phyloP scores from a whole-genome alignment of 2,113 vertebrate species.

The Callocephalon fimbriatum region DNA sequence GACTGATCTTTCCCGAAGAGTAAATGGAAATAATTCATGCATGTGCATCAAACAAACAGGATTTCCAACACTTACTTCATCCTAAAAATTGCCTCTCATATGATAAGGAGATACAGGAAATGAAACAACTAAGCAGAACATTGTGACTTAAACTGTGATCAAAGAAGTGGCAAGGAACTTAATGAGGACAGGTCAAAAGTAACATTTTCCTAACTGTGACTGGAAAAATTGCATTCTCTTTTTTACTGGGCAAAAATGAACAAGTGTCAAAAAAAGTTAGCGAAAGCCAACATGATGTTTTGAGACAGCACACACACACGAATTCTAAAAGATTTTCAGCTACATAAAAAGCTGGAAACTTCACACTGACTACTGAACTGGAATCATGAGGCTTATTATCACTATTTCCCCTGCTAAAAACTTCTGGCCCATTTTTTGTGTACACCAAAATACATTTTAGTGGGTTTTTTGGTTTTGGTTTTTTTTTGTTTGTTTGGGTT shows the following conservation, averaged over 20 bases:
- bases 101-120: not conserved
- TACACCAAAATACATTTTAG: not conserved
- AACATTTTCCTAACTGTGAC: not conserved
- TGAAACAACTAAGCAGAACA: not conserved
- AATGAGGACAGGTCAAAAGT: not conserved
- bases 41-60: not conserved
- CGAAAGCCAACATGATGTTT: not conserved
- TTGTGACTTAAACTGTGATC: fast-evolving
- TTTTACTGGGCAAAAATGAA: not conserved
- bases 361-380: not conserved
- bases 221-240: not conserved
- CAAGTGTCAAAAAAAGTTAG: not conserved
- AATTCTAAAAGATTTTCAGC: not conserved
- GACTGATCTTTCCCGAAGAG: not conserved
- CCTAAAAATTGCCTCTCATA: not conserved
- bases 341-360: not conserved
- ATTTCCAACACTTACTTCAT: not conserved
- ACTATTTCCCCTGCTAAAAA: not conserved
- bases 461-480: not conserved
- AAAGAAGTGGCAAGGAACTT: not conserved
- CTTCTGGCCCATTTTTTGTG: not conserved
- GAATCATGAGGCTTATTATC: not conserved
- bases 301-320: not conserved
- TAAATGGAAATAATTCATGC: not conserved
- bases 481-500: no score